These are phyloP conservation scores for Siderastrea radians DNA, from an alignment of 92 coral and sea anemone species.

Conservation along the genomic window DNA sequence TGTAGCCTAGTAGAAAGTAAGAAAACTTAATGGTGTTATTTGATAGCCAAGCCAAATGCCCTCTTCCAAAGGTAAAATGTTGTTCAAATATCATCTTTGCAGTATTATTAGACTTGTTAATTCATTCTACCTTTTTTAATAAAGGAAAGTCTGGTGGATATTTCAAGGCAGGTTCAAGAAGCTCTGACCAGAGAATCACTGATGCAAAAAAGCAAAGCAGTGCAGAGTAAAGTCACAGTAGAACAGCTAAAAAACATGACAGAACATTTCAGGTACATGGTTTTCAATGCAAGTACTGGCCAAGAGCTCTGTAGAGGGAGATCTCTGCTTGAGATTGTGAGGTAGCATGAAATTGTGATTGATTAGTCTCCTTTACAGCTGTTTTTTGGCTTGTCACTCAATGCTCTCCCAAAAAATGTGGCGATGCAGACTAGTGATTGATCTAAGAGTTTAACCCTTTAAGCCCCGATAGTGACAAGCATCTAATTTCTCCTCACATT, in stretches of 20 bases:
- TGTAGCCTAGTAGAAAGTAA: no score
- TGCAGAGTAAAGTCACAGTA: slow-evolving; percentile 75
- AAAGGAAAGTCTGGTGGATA: slow-evolving; percentile 81
- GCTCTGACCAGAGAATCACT: slow-evolving; percentile 79
- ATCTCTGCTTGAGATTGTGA: no score
- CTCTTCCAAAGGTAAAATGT: no score
- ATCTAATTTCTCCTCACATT: no score
- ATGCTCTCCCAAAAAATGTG: background rate
- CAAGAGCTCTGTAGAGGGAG: background rate
- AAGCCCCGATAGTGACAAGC: no score
- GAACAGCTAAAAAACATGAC: slow-evolving; percentile 81
- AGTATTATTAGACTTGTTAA: background rate
- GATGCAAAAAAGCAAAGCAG: slow-evolving; percentile 55
- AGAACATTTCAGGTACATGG: slow-evolving; percentile 87
- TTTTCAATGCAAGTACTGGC: no score
- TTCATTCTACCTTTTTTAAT: background rate
- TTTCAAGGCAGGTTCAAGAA: slow-evolving; percentile 79
- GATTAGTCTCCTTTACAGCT: no score
- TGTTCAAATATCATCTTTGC: background rate
- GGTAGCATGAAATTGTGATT: no score
- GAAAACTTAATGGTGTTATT: no score
- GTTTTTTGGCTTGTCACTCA: no score
- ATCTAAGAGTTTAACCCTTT: no score
- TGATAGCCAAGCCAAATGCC: no score
- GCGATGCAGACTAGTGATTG: background rate